A percentile compares a stretch with the other conserved stretches of the same genome.
Evolutionary conservation across 2,797 vertebrate species (phyloP).

Genomic region (Molossus alvarezi): DNA sequence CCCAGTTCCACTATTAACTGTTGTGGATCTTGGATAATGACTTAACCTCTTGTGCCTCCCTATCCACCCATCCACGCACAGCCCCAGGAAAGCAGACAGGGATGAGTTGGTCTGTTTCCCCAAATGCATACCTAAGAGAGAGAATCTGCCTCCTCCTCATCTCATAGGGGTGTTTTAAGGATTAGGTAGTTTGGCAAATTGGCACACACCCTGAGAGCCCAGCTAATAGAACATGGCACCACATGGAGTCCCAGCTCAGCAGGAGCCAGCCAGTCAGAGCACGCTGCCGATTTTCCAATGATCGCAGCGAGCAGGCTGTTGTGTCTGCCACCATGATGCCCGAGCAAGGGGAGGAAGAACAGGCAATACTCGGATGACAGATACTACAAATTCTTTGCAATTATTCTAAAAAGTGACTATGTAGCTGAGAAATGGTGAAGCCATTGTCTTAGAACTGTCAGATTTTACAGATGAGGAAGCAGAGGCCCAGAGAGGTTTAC

Average conservation of each 20-base stretch:
- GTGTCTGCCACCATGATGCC: not conserved
- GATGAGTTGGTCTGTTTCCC: not conserved
- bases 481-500: not conserved
- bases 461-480: constrained; percentile 41
- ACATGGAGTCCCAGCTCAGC: not conserved
- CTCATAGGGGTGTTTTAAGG: constrained; percentile 40
- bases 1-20: not conserved
- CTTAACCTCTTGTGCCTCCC: constrained; percentile 15
- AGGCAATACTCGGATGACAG: not conserved
- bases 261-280: not conserved
- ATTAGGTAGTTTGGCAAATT: constrained; percentile 9
- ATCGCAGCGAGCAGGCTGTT: not conserved
- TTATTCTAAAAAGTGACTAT: constrained; percentile 51
- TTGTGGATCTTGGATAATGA: constrained; percentile 1
- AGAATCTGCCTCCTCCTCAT: constrained; percentile 15
- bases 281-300: not conserved
- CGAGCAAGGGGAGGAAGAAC: not conserved
- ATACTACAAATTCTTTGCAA: not conserved
- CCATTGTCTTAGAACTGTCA: constrained; percentile 11
- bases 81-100: not conserved
- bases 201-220: not conserved
- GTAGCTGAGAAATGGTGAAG: not conserved
- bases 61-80: constrained; percentile 12
- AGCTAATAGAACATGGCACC: not conserved
- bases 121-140: not conserved